A percentile compares a stretch with the other conserved stretches of the same genome.
phyloP scores from a whole-genome alignment of 2,888 invertebrate species.

The Mimas tiliae region DNA sequence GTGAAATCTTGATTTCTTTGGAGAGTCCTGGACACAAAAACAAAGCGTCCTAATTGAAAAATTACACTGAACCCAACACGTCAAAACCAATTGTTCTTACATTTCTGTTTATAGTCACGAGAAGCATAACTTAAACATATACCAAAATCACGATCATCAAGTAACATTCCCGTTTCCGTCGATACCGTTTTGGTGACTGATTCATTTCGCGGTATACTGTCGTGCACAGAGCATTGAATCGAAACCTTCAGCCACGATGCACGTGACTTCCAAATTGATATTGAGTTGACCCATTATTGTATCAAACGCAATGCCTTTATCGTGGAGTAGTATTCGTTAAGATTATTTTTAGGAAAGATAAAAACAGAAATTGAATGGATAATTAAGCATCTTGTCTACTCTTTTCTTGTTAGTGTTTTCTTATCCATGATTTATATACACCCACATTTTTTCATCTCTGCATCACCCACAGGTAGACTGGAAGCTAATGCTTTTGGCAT shows the following conservation, averaged over 20 bases:
- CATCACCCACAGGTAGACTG: too few relatives aligned
- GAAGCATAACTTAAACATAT: not conserved
- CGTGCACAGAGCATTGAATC: constrained; percentile 8
- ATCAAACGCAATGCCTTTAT: constrained; percentile 6
- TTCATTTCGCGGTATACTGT: constrained; percentile 19
- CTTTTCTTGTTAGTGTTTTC: too few relatives aligned
- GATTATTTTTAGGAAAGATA: not conserved
- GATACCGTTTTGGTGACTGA: constrained; percentile 16
- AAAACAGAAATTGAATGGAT: too few relatives aligned
- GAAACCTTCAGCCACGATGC: constrained; percentile 11
- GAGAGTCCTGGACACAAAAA: too few relatives aligned
- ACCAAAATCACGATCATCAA: not conserved
- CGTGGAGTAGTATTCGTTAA: not conserved
- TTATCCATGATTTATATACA: too few relatives aligned
- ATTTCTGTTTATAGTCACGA: not conserved
- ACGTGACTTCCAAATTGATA: constrained; percentile 19
- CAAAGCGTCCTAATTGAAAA: too few relatives aligned
- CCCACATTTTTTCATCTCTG: too few relatives aligned
- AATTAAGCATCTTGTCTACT: too few relatives aligned
- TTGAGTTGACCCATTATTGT: constrained; percentile 8
- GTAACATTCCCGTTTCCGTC: not conserved
- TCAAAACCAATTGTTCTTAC: not conserved
- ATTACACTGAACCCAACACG: not conserved
- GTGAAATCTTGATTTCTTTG: not conserved
- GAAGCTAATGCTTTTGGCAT: too few relatives aligned